Evolutionary conservation across 2,888 invertebrate species (phyloP).

Genomic region (Catocala fraxini): DNA sequence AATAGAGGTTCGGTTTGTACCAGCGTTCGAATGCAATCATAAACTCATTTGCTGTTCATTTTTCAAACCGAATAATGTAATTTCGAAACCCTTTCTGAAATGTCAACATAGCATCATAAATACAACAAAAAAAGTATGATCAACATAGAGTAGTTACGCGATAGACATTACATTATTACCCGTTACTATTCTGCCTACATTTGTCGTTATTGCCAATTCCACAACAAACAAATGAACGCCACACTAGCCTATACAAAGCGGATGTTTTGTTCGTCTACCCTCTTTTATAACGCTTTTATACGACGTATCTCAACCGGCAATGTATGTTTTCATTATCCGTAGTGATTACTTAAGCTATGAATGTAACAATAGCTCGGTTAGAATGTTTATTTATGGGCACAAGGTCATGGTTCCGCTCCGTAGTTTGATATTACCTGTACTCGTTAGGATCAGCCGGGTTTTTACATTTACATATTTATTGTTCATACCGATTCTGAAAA

Average conservation of each 20-base stretch:
- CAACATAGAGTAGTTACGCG: neutral
- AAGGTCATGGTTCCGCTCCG: slow-evolving; percentile 4
- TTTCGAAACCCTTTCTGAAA: no score
- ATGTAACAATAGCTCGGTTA: slow-evolving; percentile 38
- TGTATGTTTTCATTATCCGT: slow-evolving; percentile 41
- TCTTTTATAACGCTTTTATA: slow-evolving; percentile 36
- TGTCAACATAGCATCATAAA: no score
- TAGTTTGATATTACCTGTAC: slow-evolving; percentile 8
- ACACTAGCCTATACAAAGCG: slow-evolving; percentile 3
- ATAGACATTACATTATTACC: neutral
- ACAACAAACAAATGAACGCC: slow-evolving; percentile 5
- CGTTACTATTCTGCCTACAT: neutral
- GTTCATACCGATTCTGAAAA: neutral
- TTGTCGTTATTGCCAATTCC: neutral
- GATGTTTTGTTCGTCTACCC: slow-evolving; percentile 28
- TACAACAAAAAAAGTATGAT: no score
- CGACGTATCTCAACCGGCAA: slow-evolving; percentile 17
- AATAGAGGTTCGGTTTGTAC: no score
- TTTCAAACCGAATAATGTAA: no score
- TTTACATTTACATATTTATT: neutral
- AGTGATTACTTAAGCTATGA: slow-evolving; percentile 44
- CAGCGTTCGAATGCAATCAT: no score
- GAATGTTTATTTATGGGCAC: slow-evolving; percentile 18
- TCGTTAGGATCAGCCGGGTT: slow-evolving; percentile 5
- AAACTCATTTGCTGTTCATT: no score